phyloP scores from a whole-genome alignment of 2,113 vertebrate genomes.

The Agelaius phoeniceus region DNA sequence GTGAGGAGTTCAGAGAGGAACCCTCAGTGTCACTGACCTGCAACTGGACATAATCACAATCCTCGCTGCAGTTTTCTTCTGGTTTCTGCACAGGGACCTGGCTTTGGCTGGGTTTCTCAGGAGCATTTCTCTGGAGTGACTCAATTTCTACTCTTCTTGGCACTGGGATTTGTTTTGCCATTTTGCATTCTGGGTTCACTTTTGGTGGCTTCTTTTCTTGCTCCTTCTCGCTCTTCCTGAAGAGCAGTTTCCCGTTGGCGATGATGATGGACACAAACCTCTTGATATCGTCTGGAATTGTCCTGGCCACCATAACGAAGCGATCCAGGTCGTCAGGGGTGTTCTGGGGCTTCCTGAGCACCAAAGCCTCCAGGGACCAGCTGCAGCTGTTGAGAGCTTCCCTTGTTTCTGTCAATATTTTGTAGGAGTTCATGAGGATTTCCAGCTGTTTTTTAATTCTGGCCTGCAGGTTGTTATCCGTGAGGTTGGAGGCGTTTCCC shows the following conservation, averaged over 20 bases:
- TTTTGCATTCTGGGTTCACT: neutral
- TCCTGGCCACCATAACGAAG: conserved; percentile 89
- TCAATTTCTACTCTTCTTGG: conserved; percentile 25
- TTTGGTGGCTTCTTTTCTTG: conserved; percentile 44
- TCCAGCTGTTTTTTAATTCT: conserved; percentile 86
- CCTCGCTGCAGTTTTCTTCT: conserved; percentile 37
- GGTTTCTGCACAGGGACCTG: neutral
- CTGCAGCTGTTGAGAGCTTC: conserved; percentile 72
- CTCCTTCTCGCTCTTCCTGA: conserved; percentile 70
- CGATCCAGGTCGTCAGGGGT: conserved; percentile 88
- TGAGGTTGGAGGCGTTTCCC: conserved; percentile 73
- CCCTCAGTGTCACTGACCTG: conserved; percentile 62
- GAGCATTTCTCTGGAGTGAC: neutral
- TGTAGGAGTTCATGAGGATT: conserved; percentile 81
- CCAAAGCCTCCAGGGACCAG: conserved; percentile 82
- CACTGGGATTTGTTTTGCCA: neutral
- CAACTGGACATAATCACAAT: conserved; percentile 81
- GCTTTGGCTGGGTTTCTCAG: neutral
- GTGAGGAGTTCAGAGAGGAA: neutral
- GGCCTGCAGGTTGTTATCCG: conserved; percentile 81
- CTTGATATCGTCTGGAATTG: conserved; percentile 90
- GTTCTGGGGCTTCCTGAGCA: conserved; percentile 74
- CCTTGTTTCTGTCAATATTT: conserved; percentile 82
- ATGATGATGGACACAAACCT: conserved; percentile 90
- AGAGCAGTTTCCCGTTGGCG: conserved; percentile 91